Conservation (phyloP, 2,113 vertebrate species). For the Poecile atricapillus region DNA sequence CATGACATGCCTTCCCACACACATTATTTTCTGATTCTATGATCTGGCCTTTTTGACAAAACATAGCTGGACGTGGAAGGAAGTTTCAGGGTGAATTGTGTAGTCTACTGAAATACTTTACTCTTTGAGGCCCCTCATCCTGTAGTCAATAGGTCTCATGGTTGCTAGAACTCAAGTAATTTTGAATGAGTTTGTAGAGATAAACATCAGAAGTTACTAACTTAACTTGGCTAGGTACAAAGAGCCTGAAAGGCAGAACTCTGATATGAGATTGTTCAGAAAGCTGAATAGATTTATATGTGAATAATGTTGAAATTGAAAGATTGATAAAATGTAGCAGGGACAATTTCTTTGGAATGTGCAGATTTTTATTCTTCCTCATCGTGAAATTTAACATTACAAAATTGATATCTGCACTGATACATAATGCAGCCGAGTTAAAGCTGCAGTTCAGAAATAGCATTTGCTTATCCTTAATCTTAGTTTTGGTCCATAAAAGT, state of each 20-base stretch:
- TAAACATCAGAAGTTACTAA: neutral
- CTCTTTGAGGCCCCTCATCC: neutral
- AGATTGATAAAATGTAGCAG: neutral
- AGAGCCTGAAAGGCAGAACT: neutral
- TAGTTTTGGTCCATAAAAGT: neutral
- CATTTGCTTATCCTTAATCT: neutral
- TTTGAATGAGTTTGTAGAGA: neutral
- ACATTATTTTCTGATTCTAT: neutral
- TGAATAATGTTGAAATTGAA: neutral
- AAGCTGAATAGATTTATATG: neutral
- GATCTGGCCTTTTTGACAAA: neutral
- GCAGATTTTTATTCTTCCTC: neutral
- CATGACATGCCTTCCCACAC: neutral
- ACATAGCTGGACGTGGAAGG: neutral
- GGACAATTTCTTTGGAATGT: neutral
- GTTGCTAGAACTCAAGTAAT: neutral
- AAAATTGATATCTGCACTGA: neutral
- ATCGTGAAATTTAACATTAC: neutral
- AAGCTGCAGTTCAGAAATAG: neutral
- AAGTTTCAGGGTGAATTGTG: neutral
- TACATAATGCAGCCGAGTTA: neutral
- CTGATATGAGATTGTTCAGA: neutral
- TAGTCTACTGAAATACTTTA: neutral
- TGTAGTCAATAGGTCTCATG: neutral
- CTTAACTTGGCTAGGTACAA: neutral